Conservation (phyloP, 2,888 invertebrate species). For the Andrena marginata region DNA sequence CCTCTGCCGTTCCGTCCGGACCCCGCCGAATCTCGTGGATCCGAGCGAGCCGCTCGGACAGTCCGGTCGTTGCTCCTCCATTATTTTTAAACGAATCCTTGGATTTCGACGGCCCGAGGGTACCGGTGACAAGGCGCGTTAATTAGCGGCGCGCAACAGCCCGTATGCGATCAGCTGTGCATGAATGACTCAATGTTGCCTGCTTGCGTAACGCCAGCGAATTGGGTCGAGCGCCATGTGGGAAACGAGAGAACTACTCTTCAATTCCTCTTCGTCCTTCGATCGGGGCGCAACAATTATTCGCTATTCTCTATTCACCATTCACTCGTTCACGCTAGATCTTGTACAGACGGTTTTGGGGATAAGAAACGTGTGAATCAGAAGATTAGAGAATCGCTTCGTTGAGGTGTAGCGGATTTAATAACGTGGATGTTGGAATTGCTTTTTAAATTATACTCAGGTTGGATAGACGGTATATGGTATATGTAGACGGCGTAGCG, state of each 20-base stretch:
- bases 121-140: background rate
- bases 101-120: background rate
- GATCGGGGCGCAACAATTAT: constrained; percentile 7
- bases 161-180: constrained; percentile 50
- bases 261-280: constrained; percentile 35
- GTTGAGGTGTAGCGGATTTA: too few relatives aligned
- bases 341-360: too few relatives aligned
- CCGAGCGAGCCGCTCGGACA: background rate
- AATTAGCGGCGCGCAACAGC: constrained; percentile 19
- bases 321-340: background rate
- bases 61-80: background rate
- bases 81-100: background rate
- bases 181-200: constrained; percentile 53
- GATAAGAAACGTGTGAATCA: too few relatives aligned
- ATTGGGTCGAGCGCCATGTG: constrained; percentile 52
- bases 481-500: too few relatives aligned
- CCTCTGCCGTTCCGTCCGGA: too few relatives aligned
- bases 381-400: too few relatives aligned
- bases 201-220: constrained; percentile 45
- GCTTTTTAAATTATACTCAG: too few relatives aligned
- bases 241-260: constrained; percentile 33
- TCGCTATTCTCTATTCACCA: constrained; percentile 1
- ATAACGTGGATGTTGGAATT: too few relatives aligned
- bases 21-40: background rate
- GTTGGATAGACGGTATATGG: too few relatives aligned